These are phyloP conservation scores for Busseola fusca DNA, from an alignment of 2,888 invertebrate species.

Conservation along the genomic window DNA sequence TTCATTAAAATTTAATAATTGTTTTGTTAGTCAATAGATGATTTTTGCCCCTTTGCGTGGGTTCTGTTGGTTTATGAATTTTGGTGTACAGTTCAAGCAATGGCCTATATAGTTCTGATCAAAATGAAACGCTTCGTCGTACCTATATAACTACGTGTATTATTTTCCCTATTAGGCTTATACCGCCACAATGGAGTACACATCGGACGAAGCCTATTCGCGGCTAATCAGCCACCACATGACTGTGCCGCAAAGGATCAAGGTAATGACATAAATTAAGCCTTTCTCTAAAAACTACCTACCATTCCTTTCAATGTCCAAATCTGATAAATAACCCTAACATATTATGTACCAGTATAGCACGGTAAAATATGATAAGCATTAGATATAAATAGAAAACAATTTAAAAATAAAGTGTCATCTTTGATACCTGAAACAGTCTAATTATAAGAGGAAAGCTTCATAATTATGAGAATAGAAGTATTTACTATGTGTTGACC, in stretches of 20 bases:
- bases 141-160: conserved; percentile 13
- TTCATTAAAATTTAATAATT: conserved; percentile 1
- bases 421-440: background rate
- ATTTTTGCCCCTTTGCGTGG: background rate
- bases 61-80: background rate
- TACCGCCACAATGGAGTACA: conserved; percentile 76
- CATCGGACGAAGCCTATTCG: conserved; percentile 85
- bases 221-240: conserved; percentile 87
- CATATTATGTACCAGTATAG: background rate
- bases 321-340: background rate
- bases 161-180: conserved; percentile 43
- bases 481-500: background rate
- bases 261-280: conserved; percentile 69
- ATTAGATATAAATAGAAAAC: background rate
- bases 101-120: conserved; percentile 5
- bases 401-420: background rate
- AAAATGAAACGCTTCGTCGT: conserved; percentile 7
- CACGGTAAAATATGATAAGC: background rate
- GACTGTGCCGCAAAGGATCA: conserved; percentile 87
- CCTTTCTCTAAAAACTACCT: background rate
- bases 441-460: background rate
- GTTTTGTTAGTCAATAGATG: background rate
- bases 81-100: background rate
- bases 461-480: background rate
- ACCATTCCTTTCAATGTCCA: background rate